Percentiles rank a stretch among this genome's conserved stretches.
Conservation (phyloP, 2,888 invertebrate species). For the Metallyticus violacea region DNA sequence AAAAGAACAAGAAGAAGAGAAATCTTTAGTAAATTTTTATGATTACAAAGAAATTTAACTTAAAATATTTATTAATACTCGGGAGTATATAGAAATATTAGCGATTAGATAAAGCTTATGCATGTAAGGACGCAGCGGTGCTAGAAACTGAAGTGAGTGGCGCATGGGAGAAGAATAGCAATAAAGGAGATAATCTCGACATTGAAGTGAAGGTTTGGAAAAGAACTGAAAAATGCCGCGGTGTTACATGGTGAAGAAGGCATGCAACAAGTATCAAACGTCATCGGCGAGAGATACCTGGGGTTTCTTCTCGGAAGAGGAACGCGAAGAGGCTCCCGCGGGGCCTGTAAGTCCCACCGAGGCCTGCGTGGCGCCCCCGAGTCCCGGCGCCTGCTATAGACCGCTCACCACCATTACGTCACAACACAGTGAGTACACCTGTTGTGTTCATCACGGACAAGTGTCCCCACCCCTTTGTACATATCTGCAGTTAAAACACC, state of each 20-base stretch:
- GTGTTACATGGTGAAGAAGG: slow-evolving; percentile 52
- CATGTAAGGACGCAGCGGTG: neutral
- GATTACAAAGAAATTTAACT: neutral
- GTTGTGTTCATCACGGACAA: neutral
- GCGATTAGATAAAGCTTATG: neutral
- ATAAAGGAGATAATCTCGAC: neutral
- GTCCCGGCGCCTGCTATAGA: slow-evolving; percentile 48
- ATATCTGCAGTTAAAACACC: no score
- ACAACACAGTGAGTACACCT: slow-evolving; percentile 30
- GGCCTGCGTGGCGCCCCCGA: slow-evolving; percentile 60
- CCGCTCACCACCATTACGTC: slow-evolving; percentile 30
- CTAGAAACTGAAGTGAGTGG: neutral
- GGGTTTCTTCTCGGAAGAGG: slow-evolving; percentile 38
- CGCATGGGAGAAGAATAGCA: neutral
- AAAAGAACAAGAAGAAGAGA: neutral
- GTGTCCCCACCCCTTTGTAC: no score
- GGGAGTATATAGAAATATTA: neutral
- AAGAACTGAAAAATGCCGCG: slow-evolving; percentile 26
- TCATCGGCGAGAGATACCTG: slow-evolving; percentile 25
- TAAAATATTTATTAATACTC: neutral
- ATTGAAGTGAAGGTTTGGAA: neutral
- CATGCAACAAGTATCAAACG: slow-evolving; percentile 50
- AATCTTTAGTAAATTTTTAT: neutral
- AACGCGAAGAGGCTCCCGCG: slow-evolving; percentile 47
- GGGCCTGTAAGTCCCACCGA: slow-evolving; percentile 55